phyloP scores from a whole-genome alignment of 2,888 invertebrate species.

The Ferrisia virgata region DNA sequence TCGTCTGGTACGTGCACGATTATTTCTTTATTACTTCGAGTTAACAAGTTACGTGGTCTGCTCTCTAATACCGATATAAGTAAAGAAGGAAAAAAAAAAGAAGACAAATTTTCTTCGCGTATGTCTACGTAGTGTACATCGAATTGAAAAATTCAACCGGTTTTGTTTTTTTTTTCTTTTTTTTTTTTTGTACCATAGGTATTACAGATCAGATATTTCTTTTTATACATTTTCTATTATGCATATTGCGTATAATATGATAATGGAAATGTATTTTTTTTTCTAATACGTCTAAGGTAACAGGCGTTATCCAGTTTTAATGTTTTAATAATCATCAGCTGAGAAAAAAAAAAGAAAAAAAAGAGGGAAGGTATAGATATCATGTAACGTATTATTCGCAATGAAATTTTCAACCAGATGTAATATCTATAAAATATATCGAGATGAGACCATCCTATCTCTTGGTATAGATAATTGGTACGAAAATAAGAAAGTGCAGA shows the following conservation, averaged over 20 bases:
- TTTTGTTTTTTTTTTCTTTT: too few species aligned
- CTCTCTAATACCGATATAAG: not conserved
- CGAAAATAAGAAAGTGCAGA: not conserved
- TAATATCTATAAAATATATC: not conserved
- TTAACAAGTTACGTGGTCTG: slow-evolving; percentile 26
- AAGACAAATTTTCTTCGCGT: not conserved
- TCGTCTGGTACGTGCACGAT: slow-evolving; percentile 19
- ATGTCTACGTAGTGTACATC: too few species aligned
- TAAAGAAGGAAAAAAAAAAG: not conserved
- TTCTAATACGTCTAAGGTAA: not conserved
- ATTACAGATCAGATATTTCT: not conserved
- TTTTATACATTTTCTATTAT: not conserved
- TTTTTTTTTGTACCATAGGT: not conserved
- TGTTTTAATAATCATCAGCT: not conserved
- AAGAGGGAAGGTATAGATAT: not conserved
- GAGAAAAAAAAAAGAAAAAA: not conserved
- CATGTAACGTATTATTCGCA: not conserved
- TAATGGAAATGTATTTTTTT: not conserved
- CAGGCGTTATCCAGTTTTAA: not conserved
- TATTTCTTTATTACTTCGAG: not conserved
- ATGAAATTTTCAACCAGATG: not conserved
- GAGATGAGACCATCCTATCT: not conserved
- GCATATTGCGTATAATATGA: not conserved
- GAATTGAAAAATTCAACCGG: not conserved
- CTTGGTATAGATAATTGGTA: not conserved